phyloP scores from a whole-genome alignment of 2,888 invertebrate species.

The Drosophila demipolita region DNA sequence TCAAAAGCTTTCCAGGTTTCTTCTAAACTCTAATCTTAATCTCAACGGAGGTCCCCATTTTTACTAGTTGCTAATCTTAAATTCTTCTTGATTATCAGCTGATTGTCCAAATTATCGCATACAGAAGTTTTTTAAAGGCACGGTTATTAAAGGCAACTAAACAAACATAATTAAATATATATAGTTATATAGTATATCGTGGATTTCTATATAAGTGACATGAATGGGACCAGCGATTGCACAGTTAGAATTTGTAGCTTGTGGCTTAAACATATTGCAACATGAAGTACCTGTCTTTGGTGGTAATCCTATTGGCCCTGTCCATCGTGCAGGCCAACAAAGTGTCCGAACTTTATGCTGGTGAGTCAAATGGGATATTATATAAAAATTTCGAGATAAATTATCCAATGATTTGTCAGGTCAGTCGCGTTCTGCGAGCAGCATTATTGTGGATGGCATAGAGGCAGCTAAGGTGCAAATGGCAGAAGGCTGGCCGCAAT shows the following conservation, averaged over 20 bases:
- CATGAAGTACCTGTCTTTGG: conserved; percentile 58
- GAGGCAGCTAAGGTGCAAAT: conserved; percentile 62
- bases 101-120: conserved; percentile 31
- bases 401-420: conserved; percentile 33
- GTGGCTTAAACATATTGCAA: conserved; percentile 12
- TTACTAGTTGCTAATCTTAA: conserved; percentile 35
- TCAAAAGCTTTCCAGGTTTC: not conserved
- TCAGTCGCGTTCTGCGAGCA: conserved; percentile 62
- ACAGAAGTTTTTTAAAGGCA: conserved; percentile 7
- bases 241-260: conserved; percentile 34
- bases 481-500: conserved; percentile 70
- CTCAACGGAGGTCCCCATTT: conserved; percentile 1
- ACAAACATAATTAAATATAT: not conserved
- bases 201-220: conserved; percentile 51
- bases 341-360: conserved; percentile 39
- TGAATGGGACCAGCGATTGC: not conserved
- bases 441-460: conserved; percentile 55
- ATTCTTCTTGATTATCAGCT: conserved; percentile 28
- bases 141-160: conserved; percentile 30
- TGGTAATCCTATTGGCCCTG: conserved; percentile 43
- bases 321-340: conserved; percentile 47
- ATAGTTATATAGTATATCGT: conserved; percentile 43
- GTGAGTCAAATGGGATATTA: conserved; percentile 32
- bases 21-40: not conserved
- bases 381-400: not conserved